Conservation (phyloP, 2,113 vertebrate species). For the Aldabrachelys gigantea region DNA sequence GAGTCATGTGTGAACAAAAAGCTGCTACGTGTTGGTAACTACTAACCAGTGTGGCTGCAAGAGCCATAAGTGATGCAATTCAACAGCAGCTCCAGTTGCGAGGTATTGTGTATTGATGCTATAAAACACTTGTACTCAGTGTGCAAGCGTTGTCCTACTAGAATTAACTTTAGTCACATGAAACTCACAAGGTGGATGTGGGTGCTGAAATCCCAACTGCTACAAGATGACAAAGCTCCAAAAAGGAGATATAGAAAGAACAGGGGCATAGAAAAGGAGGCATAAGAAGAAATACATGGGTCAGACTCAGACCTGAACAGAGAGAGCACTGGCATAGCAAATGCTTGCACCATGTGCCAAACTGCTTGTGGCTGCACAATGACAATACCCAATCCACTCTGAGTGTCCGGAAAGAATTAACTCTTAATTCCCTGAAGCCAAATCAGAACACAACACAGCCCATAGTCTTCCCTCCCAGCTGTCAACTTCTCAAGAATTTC, state of each 20-base stretch:
- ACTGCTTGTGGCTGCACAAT: not conserved
- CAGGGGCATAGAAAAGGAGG: not conserved
- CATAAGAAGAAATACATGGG: slow-evolving; percentile 30
- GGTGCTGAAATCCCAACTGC: not conserved
- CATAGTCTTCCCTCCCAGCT: not conserved
- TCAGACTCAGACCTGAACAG: not conserved
- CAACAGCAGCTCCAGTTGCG: not conserved
- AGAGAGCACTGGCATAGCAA: not conserved
- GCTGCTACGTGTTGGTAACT: not conserved
- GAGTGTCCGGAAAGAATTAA: slow-evolving; percentile 4
- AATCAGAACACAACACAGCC: not conserved
- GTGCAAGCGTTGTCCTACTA: not conserved
- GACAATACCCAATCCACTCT: slow-evolving; percentile 7
- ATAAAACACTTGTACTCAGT: not conserved
- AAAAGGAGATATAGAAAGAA: slow-evolving; percentile 3
- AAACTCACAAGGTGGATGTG: not conserved
- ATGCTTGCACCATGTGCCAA: slow-evolving; percentile 1
- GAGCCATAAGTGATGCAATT: not conserved
- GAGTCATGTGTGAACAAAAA: not conserved
- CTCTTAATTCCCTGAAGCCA: slow-evolving; percentile 4
- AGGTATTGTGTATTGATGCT: not conserved
- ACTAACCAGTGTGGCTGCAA: not conserved
- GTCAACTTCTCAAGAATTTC: not conserved
- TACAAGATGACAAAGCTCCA: not conserved
- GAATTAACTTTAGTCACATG: not conserved